These are phyloP conservation scores for Selenia dentaria DNA, from an alignment of 2,888 invertebrate species.

Conservation along the genomic window DNA sequence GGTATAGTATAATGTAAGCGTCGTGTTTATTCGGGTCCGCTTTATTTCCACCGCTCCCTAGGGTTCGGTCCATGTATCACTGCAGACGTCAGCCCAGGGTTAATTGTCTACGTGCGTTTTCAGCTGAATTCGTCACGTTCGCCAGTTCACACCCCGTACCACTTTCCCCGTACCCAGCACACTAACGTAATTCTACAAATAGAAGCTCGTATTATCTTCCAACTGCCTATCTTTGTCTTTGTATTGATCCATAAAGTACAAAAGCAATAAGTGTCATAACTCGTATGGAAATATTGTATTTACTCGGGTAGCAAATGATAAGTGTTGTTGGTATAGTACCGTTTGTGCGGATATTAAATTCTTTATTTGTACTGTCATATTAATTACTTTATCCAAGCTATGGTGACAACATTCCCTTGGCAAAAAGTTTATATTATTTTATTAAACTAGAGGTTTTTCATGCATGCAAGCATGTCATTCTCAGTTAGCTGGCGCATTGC, in stretches of 20 bases:
- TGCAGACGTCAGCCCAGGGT: conserved; percentile 69
- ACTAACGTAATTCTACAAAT: conserved; percentile 50
- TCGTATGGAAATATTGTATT: conserved; percentile 42
- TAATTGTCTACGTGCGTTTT: conserved; percentile 79
- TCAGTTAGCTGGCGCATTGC: no score
- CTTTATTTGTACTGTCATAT: conserved; percentile 46
- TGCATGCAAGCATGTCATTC: no score
- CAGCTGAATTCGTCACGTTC: conserved; percentile 71
- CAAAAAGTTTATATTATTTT: no score
- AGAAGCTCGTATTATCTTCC: conserved; percentile 35
- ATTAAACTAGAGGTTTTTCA: no score
- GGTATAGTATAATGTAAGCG: conserved; percentile 44
- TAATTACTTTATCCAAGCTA: conserved; percentile 45
- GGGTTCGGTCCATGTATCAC: conserved; percentile 64
- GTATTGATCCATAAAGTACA: conserved; percentile 34
- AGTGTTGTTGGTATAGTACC: conserved; percentile 44
- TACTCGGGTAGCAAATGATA: conserved; percentile 46
- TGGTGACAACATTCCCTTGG: conserved; percentile 28
- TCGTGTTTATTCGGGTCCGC: conserved; percentile 61
- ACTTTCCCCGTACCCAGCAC: conserved; percentile 33
- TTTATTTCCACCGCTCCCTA: conserved; percentile 55
- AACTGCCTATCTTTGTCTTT: conserved; percentile 31
- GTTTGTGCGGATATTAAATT: conserved; percentile 53
- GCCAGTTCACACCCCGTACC: conserved; percentile 42
- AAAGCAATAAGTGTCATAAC: conserved; percentile 38